Conservation (phyloP, 1,140 invertebrate species). For the Leptinotarsa defecta region DNA sequence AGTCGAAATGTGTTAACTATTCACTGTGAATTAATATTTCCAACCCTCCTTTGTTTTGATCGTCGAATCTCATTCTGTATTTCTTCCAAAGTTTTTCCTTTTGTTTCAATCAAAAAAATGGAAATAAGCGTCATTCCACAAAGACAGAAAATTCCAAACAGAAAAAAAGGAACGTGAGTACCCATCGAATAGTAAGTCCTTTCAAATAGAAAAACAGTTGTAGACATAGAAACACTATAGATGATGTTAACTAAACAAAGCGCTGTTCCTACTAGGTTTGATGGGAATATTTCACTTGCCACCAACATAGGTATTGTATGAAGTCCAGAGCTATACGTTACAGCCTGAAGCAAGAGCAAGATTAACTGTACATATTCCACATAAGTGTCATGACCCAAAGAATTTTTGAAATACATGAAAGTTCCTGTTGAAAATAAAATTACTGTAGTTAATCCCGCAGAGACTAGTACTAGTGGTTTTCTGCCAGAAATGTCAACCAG, state of each 20-base stretch:
- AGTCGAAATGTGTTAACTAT: too few relatives aligned
- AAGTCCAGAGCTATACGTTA: slow-evolving; percentile 47
- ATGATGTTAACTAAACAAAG: not conserved
- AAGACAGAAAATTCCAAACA: not conserved
- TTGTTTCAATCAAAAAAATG: slow-evolving; percentile 24
- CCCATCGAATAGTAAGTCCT: not conserved
- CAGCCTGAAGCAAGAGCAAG: not conserved
- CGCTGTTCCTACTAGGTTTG: slow-evolving; percentile 21
- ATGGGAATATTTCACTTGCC: slow-evolving; percentile 22
- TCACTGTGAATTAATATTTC: too few relatives aligned
- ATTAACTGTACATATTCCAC: not conserved
- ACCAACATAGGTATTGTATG: slow-evolving; percentile 6
- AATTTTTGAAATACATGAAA: not conserved
- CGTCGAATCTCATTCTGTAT: slow-evolving; percentile 15
- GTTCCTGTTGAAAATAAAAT: not conserved
- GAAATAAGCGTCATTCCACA: not conserved
- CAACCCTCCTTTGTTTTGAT: too few relatives aligned
- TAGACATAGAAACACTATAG: not conserved
- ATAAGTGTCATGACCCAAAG: not conserved
- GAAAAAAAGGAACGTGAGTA: not conserved
- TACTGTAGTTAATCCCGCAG: not conserved
- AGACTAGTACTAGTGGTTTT: not conserved
- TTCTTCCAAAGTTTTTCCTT: slow-evolving; percentile 27
- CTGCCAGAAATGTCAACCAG: slow-evolving; percentile 21
- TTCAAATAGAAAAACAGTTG: not conserved